Evolutionary conservation across 2,888 invertebrate species (phyloP).

Genomic region (Drosophila limbata): DNA sequence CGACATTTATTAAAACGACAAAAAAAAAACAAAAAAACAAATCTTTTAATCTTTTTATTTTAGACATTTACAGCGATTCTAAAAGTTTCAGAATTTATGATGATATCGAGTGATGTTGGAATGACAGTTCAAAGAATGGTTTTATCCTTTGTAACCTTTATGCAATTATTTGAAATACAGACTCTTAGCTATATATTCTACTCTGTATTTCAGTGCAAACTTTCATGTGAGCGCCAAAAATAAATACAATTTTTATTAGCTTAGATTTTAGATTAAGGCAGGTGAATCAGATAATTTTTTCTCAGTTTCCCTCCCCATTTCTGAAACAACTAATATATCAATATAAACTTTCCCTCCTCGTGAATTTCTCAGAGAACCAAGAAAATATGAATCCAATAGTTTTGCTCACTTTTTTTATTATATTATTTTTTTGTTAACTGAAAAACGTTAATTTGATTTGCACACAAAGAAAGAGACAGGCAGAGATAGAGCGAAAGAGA

Average conservation of each 20-base stretch:
- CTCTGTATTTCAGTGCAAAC: no score
- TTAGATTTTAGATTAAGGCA: no score
- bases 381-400: conserved; percentile 18
- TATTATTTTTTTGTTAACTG: conserved; percentile 20
- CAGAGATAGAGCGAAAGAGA: neutral
- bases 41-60: conserved; percentile 3
- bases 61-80: conserved; percentile 17
- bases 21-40: conserved; percentile 23
- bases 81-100: neutral
- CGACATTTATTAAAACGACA: conserved; percentile 46
- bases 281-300: neutral
- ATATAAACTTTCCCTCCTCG: conserved; percentile 37
- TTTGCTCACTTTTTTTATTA: conserved; percentile 35
- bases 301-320: neutral
- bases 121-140: neutral
- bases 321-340: neutral
- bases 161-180: no score
- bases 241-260: neutral
- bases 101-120: no score
- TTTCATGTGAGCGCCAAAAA: no score
- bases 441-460: conserved; percentile 72
- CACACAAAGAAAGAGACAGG: conserved; percentile 24
- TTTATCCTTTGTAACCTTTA: no score
- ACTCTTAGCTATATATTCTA: neutral
- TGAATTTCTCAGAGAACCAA: conserved; percentile 20